Base-by-base conservation (phyloP, 2,113 vertebrate species). In the Rousettus leschenaultii region DNA sequence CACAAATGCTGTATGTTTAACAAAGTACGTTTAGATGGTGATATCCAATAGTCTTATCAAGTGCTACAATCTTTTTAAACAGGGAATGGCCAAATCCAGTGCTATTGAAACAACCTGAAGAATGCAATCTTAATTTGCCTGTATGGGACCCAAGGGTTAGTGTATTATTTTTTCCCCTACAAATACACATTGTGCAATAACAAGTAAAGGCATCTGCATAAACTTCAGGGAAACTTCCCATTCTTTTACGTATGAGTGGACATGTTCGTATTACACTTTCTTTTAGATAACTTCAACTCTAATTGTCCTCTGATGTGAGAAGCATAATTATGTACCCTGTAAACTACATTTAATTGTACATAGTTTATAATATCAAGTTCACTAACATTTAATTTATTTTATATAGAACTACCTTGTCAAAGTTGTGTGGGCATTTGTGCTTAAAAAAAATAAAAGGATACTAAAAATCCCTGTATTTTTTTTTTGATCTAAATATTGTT, bases 1-100 rank as follows among this genome's bases (percentile, higher is more conserved):
- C 97, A 86, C 98, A 98, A 91, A 83, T 97, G 98, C 97, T 98
- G 97, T 98, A 96, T 98, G 98, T 98, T 98, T 97, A 97, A 96
- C 79, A 96, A 97, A 98, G n/a, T 97, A 93, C 96, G 91, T 97
- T 35, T 95, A 98, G 97, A 1, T 98, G 97, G 80, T 99, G 95
- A 74, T 98, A 95, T 98, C 97, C 97, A 98, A 21, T 96, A 98
- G 98, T 99, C 98, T 99, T 98, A 99, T 98, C 98, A 98, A 98
- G 98, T 99, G 97, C 98, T 99, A 99, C 98, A 98, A 98, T 99
- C 98, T 98, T 98, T 98, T 98, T 98, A 98, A 98, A 98, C 98
- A 99, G 99, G 99, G 99, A 99, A 98, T 99, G 99, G 99, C 99
- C 99, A 96, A 99, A 99, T 98, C 99, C 99, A 97, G 99, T 99